Evolutionary conservation across 2,888 invertebrate genomes (phyloP), one percentile per base, ranked within the genome.

Genomic region (Ganaspis brasiliensis): DNA sequence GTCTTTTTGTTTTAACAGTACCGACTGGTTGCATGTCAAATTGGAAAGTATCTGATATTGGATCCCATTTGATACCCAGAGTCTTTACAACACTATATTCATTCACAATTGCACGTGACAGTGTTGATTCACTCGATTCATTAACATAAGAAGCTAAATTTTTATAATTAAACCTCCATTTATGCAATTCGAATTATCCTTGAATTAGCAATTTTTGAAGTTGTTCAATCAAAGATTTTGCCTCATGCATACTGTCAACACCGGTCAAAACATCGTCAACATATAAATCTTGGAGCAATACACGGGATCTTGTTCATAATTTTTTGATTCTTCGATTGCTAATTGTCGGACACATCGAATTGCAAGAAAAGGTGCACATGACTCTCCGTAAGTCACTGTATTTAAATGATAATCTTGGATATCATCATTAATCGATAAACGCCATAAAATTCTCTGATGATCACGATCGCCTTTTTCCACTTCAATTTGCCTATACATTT

Each of bases 381-480:
- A 5, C 19, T 61, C 35, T n/a, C 31, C 61, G n/a, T 31, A 37
- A 0, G 73, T 76, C 5, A 72, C 67, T 4, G 73, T 67, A 24
- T 72, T 70, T 31, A 76, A 21, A 12, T 26, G 24, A 56, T 31
- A 76, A 12, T 77, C 59, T 35, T 45, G 40, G 1, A 77, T 31
- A 1, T 3, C 56, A n/a, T 77, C 31, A 12, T 57, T 12, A 8
- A 56, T 56, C 21, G 76, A 73, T 6, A 26, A 35, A n/a, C 72
- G 16, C 77, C 71, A 77, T 14, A 77, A 40, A 9, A 74, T 73
- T 12, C 74, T 14, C 24, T 77, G 76, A 73, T 84, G 78, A 12
- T 75, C 73, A 0, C 74, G 75, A 16, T 79, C 73, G n/a, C n/a
- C n/a, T n/a, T n/a, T n/a, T n/a, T n/a, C n/a, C n/a, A n/a, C n/a